A percentile compares a stretch with the other conserved stretches of the same genome.
These are phyloP conservation scores for Nasalis larvatus DNA, from an alignment of 2,113 vertebrate genomes.

Conservation along the genomic window DNA sequence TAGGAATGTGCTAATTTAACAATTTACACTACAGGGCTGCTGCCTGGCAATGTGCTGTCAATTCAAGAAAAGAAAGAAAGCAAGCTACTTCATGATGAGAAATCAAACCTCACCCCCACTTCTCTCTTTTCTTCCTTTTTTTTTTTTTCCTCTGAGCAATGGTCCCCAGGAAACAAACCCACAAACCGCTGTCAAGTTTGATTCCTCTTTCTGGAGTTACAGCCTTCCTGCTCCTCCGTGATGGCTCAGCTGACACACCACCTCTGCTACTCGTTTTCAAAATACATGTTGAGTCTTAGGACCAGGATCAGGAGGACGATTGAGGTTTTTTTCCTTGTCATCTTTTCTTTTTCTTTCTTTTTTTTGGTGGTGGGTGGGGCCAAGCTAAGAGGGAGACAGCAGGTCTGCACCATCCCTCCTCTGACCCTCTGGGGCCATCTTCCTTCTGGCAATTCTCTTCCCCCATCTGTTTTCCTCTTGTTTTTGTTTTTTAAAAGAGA, in stretches of 20 bases:
- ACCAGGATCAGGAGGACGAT: neutral
- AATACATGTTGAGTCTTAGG: neutral
- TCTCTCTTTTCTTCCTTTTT: neutral
- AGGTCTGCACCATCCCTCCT: neutral
- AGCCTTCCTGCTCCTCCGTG: neutral
- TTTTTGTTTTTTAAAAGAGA: neutral
- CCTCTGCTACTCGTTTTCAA: neutral
- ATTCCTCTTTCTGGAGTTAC: constrained; percentile 33
- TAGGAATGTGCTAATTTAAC: constrained; percentile 8
- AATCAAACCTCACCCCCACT: neutral
- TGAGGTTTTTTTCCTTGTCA: neutral
- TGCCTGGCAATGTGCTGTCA: neutral
- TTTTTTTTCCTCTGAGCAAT: neutral
- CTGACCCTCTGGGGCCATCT: constrained; percentile 37
- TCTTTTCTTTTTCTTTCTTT: neutral
- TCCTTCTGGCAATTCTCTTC: constrained; percentile 41
- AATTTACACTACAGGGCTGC: neutral
- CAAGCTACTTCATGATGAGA: neutral
- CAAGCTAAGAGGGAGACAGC: neutral
- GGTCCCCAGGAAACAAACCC: constrained; percentile 31
- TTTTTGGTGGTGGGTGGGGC: neutral
- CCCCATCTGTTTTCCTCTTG: constrained; percentile 51
- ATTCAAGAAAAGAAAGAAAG: neutral
- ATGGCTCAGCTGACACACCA: neutral
- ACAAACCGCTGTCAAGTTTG: neutral